Evolutionary conservation across 2,888 invertebrate species (phyloP).

Genomic region (Leptopilina drosophilae): DNA sequence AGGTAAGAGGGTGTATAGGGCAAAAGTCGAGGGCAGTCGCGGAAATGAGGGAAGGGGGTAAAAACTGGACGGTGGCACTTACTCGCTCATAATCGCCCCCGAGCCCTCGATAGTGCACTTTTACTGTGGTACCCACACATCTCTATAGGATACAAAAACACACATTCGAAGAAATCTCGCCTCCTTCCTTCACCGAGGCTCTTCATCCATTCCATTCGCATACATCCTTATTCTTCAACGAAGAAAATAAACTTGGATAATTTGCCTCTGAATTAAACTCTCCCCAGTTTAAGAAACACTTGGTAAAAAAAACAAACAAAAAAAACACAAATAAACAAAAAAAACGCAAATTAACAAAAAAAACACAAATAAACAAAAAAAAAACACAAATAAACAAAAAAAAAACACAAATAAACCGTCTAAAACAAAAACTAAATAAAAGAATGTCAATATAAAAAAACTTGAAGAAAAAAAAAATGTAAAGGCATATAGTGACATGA

Average conservation of each 20-base stretch:
- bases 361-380: too few relatives aligned
- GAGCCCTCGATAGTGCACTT: slow-evolving; percentile 59
- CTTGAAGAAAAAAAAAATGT: too few relatives aligned
- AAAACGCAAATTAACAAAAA: too few relatives aligned
- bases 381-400: too few relatives aligned
- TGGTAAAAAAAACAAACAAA: too few relatives aligned
- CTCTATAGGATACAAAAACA: slow-evolving; percentile 43
- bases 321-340: too few relatives aligned
- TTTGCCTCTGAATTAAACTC: not conserved
- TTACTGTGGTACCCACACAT: slow-evolving; percentile 46
- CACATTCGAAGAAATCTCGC: slow-evolving; percentile 13
- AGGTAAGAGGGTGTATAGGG: slow-evolving; percentile 64
- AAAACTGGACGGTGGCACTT: slow-evolving; percentile 75
- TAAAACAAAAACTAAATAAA: too few relatives aligned
- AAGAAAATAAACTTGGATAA: slow-evolving; percentile 39
- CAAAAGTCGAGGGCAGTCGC: slow-evolving; percentile 59
- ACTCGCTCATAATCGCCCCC: slow-evolving; percentile 74
- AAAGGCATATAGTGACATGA: too few relatives aligned
- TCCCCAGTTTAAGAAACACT: too few relatives aligned
- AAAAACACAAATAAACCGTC: too few relatives aligned
- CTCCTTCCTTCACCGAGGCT: too few relatives aligned
- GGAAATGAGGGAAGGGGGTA: slow-evolving; percentile 60
- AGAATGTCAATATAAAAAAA: too few relatives aligned
- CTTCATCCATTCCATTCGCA: slow-evolving; percentile 41
- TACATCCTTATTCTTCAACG: not conserved